A percentile compares a stretch with the other conserved stretches of the same genome.
Evolutionary conservation across 2,888 invertebrate species (phyloP).

Genomic region (Halictus ligatus): DNA sequence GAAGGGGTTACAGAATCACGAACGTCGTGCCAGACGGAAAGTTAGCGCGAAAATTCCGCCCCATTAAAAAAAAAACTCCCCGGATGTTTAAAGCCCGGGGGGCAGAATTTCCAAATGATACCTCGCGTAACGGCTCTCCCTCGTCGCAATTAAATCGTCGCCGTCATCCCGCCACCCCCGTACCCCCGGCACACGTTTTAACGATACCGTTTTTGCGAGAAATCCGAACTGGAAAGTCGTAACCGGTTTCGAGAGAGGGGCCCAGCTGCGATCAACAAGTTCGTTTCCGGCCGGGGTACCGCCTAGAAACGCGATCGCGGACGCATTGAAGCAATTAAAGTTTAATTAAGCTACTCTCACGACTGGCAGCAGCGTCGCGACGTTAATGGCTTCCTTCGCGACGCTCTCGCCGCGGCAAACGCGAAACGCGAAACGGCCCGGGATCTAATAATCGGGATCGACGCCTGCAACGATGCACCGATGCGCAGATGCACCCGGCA

Average conservation of each 20-base stretch:
- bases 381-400: constrained; percentile 39
- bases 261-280: constrained; percentile 51
- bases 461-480: constrained; percentile 19
- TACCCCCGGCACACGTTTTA: neutral
- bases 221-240: constrained; percentile 23
- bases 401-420: constrained; percentile 13
- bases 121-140: neutral
- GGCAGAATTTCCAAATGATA: neutral
- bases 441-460: constrained; percentile 54
- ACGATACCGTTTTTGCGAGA: neutral
- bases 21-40: too few relatives aligned
- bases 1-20: neutral
- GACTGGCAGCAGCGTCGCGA: constrained; percentile 4
- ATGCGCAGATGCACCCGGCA: constrained; percentile 10
- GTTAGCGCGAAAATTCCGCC: too few relatives aligned
- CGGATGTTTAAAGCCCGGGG: constrained; percentile 3
- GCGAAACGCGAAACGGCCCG: constrained; percentile 1
- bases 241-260: neutral
- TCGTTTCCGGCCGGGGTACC: constrained; percentile 27
- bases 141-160: constrained; percentile 9
- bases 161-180: neutral
- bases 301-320: constrained; percentile 46
- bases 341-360: constrained; percentile 59
- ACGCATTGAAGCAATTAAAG: constrained; percentile 60
- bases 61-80: neutral